These are phyloP conservation scores for Toxotes chatareus DNA, from an alignment of 2,113 vertebrate species.

Conservation along the genomic window DNA sequence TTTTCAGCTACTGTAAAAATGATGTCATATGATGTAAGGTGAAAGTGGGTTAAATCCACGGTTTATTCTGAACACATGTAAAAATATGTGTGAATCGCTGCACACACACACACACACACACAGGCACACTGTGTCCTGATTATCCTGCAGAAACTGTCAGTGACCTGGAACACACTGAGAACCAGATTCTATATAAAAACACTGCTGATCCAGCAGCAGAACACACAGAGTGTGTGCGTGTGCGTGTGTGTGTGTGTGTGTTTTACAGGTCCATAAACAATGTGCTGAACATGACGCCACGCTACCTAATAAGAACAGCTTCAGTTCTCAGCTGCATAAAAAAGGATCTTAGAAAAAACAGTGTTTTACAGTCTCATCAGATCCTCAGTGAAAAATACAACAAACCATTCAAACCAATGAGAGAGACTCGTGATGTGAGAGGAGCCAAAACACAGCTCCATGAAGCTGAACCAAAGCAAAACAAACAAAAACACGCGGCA, in stretches of 20 bases:
- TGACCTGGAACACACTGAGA: slow-evolving; percentile 67
- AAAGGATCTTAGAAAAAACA: not conserved
- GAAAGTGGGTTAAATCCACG: slow-evolving; percentile 38
- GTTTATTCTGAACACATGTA: slow-evolving; percentile 25
- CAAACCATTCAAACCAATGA: not conserved
- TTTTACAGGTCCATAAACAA: not conserved
- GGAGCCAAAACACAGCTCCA: not conserved
- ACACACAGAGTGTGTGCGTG: slow-evolving; percentile 9
- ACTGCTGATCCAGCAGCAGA: slow-evolving; percentile 61
- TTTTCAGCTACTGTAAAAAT: not conserved
- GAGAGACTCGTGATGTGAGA: not conserved
- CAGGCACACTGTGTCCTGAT: slow-evolving; percentile 38
- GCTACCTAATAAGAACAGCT: not conserved
- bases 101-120: not conserved
- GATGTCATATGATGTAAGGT: slow-evolving; percentile 25
- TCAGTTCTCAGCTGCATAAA: slow-evolving; percentile 1
- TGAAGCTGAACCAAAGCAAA: not conserved
- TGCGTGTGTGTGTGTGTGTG: slow-evolving; percentile 17
- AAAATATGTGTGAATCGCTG: slow-evolving; percentile 15
- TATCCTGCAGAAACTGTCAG: slow-evolving; percentile 40
- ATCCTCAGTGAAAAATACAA: slow-evolving; percentile 8
- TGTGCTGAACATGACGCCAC: not conserved
- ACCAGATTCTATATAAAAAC: slow-evolving; percentile 64
- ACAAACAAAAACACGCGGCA: not conserved
- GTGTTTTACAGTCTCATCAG: not conserved